Conservation (phyloP, 2,113 vertebrate species). For the Lasiurus cinereus region DNA sequence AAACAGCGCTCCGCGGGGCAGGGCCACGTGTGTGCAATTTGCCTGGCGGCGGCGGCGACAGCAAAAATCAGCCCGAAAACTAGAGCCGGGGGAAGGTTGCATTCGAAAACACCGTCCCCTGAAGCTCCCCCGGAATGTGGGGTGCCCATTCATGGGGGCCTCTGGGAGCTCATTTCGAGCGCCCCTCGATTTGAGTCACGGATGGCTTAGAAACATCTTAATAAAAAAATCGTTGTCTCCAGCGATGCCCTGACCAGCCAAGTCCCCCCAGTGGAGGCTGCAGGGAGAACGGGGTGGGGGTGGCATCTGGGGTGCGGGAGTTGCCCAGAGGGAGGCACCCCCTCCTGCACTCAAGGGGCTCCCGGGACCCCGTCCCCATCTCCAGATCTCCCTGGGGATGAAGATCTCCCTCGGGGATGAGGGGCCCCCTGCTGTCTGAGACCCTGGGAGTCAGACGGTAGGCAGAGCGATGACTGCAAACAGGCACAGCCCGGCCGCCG, state of each 20-base stretch:
- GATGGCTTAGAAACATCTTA: conserved; percentile 54
- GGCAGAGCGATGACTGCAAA: accelerated
- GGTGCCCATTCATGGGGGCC: not conserved
- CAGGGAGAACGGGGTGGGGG: accelerated
- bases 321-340: accelerated
- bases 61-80: conserved; percentile 83
- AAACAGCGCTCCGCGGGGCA: conserved; percentile 83
- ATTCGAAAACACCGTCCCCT: conserved; percentile 38
- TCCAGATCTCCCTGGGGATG: too few relatives aligned
- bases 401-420: too few relatives aligned
- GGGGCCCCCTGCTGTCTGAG: not conserved
- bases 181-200: not conserved
- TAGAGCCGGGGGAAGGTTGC: conserved; percentile 49
- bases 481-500: not conserved
- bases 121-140: not conserved
- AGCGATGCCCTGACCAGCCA: not conserved
- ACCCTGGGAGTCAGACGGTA: not conserved
- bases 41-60: conserved; percentile 63
- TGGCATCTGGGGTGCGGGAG: accelerated
- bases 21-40: conserved; percentile 83
- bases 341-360: not conserved
- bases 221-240: conserved; percentile 62
- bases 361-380: accelerated
- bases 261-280: not conserved
- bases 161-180: not conserved